Conservation (phyloP, 2,113 vertebrate genomes). For the Indri indri region DNA sequence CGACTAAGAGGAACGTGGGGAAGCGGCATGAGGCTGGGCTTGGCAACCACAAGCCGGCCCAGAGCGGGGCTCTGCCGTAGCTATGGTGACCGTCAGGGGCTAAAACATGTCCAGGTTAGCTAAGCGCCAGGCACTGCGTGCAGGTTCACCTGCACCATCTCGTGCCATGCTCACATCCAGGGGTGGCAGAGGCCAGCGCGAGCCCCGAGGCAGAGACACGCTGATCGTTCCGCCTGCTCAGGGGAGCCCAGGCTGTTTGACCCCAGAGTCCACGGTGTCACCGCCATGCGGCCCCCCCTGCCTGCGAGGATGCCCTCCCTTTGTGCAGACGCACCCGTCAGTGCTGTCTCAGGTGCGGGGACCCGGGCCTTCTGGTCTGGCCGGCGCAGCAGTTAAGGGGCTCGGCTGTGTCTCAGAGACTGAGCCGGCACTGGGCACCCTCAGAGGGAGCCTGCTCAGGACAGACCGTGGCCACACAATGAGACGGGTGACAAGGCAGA, state of each 20-base stretch:
- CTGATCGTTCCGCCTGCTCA: neutral
- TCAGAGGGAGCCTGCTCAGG: neutral
- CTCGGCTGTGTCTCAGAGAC: neutral
- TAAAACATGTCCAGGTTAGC: fast-evolving
- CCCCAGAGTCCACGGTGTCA: fast-evolving
- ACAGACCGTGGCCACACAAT: fast-evolving
- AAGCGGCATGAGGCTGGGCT: neutral
- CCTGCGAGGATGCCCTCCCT: fast-evolving
- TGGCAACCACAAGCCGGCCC: too few species aligned
- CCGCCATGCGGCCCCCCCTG: too few species aligned
- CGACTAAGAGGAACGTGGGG: neutral
- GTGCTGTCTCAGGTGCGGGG: neutral
- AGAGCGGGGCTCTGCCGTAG: too few species aligned
- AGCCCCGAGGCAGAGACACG: neutral
- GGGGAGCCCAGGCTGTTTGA: neutral
- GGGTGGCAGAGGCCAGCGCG: neutral
- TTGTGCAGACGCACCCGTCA: neutral
- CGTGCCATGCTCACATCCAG: too few species aligned
- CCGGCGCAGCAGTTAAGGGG: neutral
- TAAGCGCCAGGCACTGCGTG: too few species aligned
- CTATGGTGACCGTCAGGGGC: neutral
- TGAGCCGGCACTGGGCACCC: neutral
- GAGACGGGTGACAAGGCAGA: too few species aligned
- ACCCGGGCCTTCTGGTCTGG: fast-evolving
- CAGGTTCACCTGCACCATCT: fast-evolving